These are phyloP conservation scores for Neotragus pygmaeus DNA, from an alignment of 2,113 vertebrate species.

Conservation along the genomic window DNA sequence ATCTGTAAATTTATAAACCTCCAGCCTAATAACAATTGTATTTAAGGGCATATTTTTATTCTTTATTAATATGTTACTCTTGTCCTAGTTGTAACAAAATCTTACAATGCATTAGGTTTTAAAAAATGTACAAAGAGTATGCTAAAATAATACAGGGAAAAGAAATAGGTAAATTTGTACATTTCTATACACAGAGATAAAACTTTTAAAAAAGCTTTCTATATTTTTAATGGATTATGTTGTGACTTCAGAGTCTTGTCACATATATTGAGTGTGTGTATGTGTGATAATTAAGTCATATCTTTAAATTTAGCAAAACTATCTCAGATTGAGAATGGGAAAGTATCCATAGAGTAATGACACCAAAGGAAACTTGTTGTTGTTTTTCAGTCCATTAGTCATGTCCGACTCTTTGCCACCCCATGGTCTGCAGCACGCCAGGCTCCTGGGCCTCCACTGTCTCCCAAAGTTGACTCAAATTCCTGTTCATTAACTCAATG, in stretches of 20 bases:
- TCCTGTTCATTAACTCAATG: not conserved
- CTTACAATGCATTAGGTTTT: not conserved
- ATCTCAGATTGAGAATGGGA: not conserved
- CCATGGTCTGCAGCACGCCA: not conserved
- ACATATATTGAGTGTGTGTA: not conserved
- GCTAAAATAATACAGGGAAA: constrained; percentile 9
- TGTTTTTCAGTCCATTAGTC: not conserved
- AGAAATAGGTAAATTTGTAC: not conserved
- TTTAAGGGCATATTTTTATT: constrained; percentile 2
- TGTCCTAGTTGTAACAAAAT: not conserved
- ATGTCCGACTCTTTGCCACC: not conserved
- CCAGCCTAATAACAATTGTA: not conserved
- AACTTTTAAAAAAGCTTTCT: not conserved
- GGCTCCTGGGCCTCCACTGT: not conserved
- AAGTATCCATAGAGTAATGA: not conserved
- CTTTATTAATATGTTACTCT: not conserved
- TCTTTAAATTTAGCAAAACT: not conserved
- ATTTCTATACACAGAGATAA: not conserved
- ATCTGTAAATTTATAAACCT: not conserved
- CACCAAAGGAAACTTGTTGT: not conserved
- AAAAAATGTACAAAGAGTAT: not conserved
- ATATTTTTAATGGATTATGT: not conserved
- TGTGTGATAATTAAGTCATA: not conserved
- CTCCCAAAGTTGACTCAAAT: not conserved
- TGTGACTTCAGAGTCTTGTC: not conserved